A percentile compares a stretch with the other conserved stretches of the same genome.
Evolutionary conservation across 2,888 invertebrate species (phyloP).

Genomic region (Itoplectis maculator): DNA sequence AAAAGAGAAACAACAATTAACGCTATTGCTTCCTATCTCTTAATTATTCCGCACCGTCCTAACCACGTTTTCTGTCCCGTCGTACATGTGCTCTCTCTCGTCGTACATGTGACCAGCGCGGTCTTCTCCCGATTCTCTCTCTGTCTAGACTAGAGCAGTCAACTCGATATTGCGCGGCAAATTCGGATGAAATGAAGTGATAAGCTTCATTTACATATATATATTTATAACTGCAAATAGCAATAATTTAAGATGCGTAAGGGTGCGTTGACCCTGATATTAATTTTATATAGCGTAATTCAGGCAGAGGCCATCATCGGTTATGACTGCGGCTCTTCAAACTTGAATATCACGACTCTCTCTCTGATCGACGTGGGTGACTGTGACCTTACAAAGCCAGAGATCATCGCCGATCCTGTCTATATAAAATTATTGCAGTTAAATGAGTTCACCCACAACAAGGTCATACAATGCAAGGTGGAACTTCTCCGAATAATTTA

Average conservation of each 20-base stretch:
- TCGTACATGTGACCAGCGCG: no score
- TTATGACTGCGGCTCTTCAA: slow-evolving; percentile 53
- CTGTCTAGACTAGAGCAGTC: no score
- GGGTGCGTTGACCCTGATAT: neutral
- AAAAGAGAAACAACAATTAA: no score
- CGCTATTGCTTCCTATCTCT: no score
- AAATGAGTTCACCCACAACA: slow-evolving; percentile 12
- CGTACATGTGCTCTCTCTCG: no score
- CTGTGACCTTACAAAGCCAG: slow-evolving; percentile 48
- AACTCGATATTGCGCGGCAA: no score
- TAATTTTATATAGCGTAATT: neutral
- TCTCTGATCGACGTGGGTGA: slow-evolving; percentile 50
- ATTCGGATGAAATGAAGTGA: no score
- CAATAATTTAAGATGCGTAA: neutral
- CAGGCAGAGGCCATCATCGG: slow-evolving; percentile 27
- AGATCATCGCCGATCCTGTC: neutral
- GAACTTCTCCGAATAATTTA: slow-evolving; percentile 4
- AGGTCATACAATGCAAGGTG: slow-evolving; percentile 59
- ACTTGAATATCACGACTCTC: slow-evolving; percentile 49
- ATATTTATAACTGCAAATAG: no score
- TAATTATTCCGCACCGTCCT: no score
- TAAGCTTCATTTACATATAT: no score
- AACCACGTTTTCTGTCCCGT: no score
- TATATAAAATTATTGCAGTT: slow-evolving; percentile 56
- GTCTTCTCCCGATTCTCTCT: no score